These are phyloP conservation scores for Belonocnema kinseyi DNA, from an alignment of 1,140 invertebrate genomes.

Conservation along the genomic window DNA sequence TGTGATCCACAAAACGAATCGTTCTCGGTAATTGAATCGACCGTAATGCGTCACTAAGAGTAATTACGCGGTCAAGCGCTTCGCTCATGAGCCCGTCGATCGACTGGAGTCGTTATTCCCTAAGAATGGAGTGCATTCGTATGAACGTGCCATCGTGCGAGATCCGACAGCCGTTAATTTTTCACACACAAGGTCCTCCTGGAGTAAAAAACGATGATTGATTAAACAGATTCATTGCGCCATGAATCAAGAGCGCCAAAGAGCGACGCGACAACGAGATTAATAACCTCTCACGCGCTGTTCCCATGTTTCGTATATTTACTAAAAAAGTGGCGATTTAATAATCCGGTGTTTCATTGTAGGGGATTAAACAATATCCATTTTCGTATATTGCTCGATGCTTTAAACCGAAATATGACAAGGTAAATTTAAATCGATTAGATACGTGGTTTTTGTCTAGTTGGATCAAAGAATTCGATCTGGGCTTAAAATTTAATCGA, in stretches of 20 bases:
- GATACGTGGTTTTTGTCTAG: too few species aligned
- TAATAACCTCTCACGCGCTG: constrained; percentile 15
- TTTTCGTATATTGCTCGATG: too few species aligned
- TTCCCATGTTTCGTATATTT: background rate
- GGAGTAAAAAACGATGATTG: constrained; percentile 4
- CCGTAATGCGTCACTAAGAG: constrained; percentile 59
- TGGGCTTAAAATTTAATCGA: too few species aligned
- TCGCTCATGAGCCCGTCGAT: constrained; percentile 33
- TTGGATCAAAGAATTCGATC: too few species aligned
- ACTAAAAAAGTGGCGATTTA: too few species aligned
- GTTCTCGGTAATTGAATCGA: constrained; percentile 60
- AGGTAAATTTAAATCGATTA: too few species aligned
- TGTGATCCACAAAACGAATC: constrained; percentile 54
- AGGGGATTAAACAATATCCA: too few species aligned
- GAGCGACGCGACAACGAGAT: constrained; percentile 19
- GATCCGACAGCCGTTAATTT: background rate
- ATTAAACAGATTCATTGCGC: constrained; percentile 9
- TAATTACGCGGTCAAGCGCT: constrained; percentile 58
- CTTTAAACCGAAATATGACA: too few species aligned
- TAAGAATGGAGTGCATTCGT: constrained; percentile 22
- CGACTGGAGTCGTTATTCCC: constrained; percentile 34
- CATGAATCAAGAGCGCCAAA: background rate
- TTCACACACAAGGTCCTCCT: background rate
- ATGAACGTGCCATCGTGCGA: background rate
- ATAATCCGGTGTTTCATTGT: too few species aligned